phyloP scores from a whole-genome alignment of 2,797 vertebrate genomes.

The Chelonia mydas region DNA sequence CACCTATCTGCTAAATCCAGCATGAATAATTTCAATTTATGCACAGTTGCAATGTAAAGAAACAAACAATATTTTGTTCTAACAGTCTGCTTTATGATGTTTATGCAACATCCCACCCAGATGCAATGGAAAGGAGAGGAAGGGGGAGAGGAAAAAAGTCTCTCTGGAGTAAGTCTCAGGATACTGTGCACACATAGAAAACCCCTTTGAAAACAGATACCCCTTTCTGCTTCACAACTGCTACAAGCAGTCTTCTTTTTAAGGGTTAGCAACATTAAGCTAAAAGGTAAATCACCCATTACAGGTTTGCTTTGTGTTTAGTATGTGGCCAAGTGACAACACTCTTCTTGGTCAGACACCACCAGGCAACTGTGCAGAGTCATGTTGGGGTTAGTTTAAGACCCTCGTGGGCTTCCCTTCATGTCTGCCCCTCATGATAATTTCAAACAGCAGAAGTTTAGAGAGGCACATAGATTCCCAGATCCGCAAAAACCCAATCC shows the following conservation, averaged over 20 bases:
- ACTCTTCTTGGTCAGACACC: background rate
- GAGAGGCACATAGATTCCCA: background rate
- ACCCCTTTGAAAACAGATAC: too few species aligned
- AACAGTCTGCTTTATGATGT: background rate
- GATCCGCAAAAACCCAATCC: background rate
- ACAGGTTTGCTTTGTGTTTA: background rate
- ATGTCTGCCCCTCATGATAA: background rate
- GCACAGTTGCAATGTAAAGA: background rate
- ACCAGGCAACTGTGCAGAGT: background rate
- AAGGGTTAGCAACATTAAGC: background rate
- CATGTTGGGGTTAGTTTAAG: background rate
- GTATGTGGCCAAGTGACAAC: background rate
- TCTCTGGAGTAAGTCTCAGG: background rate
- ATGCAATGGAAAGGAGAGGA: background rate
- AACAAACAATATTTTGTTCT: background rate
- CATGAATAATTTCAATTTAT: background rate
- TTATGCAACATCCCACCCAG: rapidly evolving
- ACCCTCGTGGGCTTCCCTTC: background rate
- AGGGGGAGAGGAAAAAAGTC: background rate
- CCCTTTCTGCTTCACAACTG: rapidly evolving
- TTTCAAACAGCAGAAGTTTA: background rate
- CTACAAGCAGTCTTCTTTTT: background rate
- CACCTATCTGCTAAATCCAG: background rate
- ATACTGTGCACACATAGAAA: background rate
- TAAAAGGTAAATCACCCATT: background rate